Percentiles rank a stretch among this genome's conserved stretches.
These are phyloP conservation scores for Acanthosoma haemorrhoidale DNA, from an alignment of 2,888 invertebrate genomes.

Conservation along the genomic window DNA sequence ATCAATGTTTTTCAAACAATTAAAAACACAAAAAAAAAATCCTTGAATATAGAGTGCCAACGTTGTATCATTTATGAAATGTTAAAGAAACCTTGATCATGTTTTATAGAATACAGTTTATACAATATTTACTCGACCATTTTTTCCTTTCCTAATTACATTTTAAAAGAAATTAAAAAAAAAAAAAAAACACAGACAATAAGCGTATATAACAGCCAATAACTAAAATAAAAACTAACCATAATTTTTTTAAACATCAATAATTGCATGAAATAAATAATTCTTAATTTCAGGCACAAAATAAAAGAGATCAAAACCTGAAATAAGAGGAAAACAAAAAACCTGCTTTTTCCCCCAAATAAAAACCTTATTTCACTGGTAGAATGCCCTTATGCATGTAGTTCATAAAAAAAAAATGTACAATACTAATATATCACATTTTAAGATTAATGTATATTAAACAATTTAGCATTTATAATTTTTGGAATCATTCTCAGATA, in stretches of 20 bases:
- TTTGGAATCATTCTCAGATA: too few relatives aligned
- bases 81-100: too few relatives aligned
- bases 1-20: too few relatives aligned
- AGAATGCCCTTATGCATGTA: neutral
- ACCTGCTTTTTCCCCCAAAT: neutral
- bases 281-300: neutral
- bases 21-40: too few relatives aligned
- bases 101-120: too few relatives aligned
- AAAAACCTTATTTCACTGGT: neutral
- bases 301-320: conserved; percentile 6
- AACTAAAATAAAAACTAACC: neutral
- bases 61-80: too few relatives aligned
- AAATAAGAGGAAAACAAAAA: neutral
- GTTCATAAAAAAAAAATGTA: neutral
- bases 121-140: too few relatives aligned
- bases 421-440: conserved; percentile 8
- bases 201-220: conserved; percentile 1
- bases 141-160: too few relatives aligned
- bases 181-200: neutral
- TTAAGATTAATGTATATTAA: neutral
- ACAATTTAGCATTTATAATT: too few relatives aligned
- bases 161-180: neutral
- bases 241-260: too few relatives aligned
- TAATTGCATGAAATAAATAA: neutral
- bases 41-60: too few relatives aligned